Conservation (phyloP, 2,113 vertebrate genomes). For the human region DNA sequence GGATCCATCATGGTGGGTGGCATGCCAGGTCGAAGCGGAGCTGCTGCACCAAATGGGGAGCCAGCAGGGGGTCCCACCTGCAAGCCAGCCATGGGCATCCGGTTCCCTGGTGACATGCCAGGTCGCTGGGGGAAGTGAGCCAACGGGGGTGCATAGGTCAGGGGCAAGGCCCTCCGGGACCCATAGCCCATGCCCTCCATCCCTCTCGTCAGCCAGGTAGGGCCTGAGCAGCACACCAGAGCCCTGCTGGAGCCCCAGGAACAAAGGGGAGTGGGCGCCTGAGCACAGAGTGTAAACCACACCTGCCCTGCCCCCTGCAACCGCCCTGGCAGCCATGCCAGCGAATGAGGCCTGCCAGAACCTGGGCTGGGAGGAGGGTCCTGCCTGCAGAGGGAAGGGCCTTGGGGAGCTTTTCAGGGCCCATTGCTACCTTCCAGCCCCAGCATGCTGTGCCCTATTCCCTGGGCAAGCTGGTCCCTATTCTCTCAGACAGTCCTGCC, state of each 20-base stretch:
- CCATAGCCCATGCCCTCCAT: constrained; percentile 44
- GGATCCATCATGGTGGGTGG: constrained; percentile 92
- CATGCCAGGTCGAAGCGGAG: constrained; percentile 92
- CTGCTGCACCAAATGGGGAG: constrained; percentile 88
- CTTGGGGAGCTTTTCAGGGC: background rate
- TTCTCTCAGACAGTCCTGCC: background rate
- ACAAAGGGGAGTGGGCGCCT: constrained; percentile 27
- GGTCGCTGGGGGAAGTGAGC: constrained; percentile 85
- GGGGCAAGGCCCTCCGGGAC: background rate
- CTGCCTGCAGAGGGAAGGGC: constrained; percentile 19
- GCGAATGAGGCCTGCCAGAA: background rate
- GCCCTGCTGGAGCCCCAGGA: background rate
- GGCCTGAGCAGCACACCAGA: background rate
- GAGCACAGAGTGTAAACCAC: constrained; percentile 53
- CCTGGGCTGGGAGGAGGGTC: background rate
- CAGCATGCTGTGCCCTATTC: background rate
- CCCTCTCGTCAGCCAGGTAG: background rate
- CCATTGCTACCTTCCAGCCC: background rate
- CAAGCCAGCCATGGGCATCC: constrained; percentile 90
- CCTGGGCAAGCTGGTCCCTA: background rate
- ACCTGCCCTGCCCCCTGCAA: constrained; percentile 50
- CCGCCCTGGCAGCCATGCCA: constrained; percentile 30
- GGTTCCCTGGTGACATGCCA: constrained; percentile 88
- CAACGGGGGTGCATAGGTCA: constrained; percentile 3
- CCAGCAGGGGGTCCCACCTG: constrained; percentile 90